Evolutionary conservation across 2,888 invertebrate genomes (phyloP).

Genomic region (Drosophila merina): DNA sequence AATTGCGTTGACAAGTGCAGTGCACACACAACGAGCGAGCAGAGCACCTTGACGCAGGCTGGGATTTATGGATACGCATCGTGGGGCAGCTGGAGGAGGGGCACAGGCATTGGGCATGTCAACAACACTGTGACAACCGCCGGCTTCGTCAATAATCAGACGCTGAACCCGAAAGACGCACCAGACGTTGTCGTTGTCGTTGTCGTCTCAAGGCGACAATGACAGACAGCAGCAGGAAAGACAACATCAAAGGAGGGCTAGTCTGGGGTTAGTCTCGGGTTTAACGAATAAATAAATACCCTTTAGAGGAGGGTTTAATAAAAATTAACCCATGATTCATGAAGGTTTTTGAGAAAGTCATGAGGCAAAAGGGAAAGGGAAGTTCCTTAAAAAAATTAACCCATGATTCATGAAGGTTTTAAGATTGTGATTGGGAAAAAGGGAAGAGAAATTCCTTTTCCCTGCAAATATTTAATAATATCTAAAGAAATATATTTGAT

Average conservation of each 20-base stretch:
- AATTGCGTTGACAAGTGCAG: constrained; percentile 72
- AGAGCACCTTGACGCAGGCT: constrained; percentile 33
- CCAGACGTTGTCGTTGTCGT: constrained; percentile 50
- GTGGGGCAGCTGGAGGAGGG: background rate
- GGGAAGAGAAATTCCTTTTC: too few species aligned
- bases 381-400: too few species aligned
- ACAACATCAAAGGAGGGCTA: constrained; percentile 23
- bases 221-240: constrained; percentile 33
- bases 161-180: constrained; percentile 64
- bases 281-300: constrained; percentile 13
- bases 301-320: background rate
- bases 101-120: constrained; percentile 52
- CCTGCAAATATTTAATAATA: too few species aligned
- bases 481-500: too few species aligned
- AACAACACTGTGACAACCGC: constrained; percentile 69
- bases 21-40: constrained; percentile 56
- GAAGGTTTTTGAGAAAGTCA: too few species aligned
- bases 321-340: background rate
- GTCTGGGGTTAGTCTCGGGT: background rate
- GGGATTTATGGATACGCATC: constrained; percentile 66
- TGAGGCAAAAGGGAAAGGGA: too few species aligned
- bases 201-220: constrained; percentile 70
- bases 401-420: too few species aligned
- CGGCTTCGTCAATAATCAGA: constrained; percentile 74
- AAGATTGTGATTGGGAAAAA: too few species aligned